Evolutionary conservation across 2,113 vertebrate genomes (phyloP), one percentile per base, ranked within the genome.

Genomic region (Neogobius melanostomus): DNA sequence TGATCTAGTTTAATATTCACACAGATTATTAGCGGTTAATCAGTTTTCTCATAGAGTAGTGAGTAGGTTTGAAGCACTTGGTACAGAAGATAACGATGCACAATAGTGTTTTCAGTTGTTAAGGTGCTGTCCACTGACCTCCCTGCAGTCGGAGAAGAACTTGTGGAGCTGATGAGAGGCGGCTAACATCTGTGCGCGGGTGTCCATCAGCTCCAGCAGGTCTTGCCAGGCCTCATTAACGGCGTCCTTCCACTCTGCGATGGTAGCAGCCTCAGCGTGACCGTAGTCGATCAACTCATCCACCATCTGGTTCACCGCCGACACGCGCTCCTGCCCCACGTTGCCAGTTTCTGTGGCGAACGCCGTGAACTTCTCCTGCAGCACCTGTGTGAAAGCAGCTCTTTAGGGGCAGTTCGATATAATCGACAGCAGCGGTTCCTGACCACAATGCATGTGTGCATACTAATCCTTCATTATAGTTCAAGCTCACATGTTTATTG

Each of bases 201-300:
- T 99, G 88, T 98, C 97, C 92, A 99, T 98, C 47, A 98, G 91
- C 88, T 99, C 97, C 89, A 99, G 85, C 4, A 99, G 91, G 68
- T 99, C 97, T 0, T 97, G 97, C 97, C 97, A 98, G 11, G 97
- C 94, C 79, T 99, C 97, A 0, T 98, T 98, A 75, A 99, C 94
- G 0, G 95, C 95, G 0, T 99, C 97, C 87, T 99, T 99, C 97
- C 97, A 99, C 57, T 99, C 96, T 0, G 97, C 96, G 43, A 99
- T 98, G 83, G 94, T 95, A 80, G 96, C 96, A 0, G 97, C 96
- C 0, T 97, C 97, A 0, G 89, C 84, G 56, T 98, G 97, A 7
- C 97, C 97, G 0, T 95, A 98, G 85, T 98, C 97, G 0, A 99
- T 98, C 48, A 99, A 93, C 81, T 99, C 97, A 0, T 99, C 95